Conservation (phyloP, 2,113 vertebrate species). For the Eptatretus burgeri region DNA sequence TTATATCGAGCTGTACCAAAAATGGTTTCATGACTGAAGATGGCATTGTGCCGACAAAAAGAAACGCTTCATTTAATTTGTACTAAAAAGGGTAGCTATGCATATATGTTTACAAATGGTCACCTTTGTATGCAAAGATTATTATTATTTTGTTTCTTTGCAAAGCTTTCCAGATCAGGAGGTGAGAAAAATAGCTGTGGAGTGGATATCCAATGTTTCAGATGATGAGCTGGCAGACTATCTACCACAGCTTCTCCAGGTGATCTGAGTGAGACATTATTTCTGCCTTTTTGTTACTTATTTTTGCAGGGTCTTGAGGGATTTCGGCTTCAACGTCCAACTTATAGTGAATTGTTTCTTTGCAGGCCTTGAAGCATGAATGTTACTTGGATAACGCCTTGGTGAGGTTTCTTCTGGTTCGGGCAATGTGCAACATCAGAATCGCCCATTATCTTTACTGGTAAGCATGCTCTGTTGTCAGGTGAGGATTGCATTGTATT, state of each 20-base stretch:
- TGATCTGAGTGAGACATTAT: constrained; percentile 12
- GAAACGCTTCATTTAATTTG: too few species aligned
- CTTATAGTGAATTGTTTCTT: constrained; percentile 10
- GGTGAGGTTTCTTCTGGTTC: constrained; percentile 48
- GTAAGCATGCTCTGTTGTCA: constrained; percentile 19
- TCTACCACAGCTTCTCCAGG: constrained; percentile 84
- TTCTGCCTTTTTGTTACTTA: too few species aligned
- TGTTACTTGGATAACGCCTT: constrained; percentile 58
- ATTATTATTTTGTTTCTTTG: neutral
- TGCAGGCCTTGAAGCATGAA: constrained; percentile 67
- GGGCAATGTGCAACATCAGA: constrained; percentile 52
- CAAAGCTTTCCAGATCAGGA: constrained; percentile 67
- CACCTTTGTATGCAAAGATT: too few species aligned
- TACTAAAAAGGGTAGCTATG: too few species aligned
- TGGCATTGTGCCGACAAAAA: too few species aligned
- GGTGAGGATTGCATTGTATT: too few species aligned
- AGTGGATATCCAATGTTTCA: constrained; percentile 51
- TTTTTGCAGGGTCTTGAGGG: too few species aligned
- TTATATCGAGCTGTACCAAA: too few species aligned
- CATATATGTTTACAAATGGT: too few species aligned
- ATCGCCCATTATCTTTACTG: constrained; percentile 70
- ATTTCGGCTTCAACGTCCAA: neutral
- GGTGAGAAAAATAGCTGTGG: constrained; percentile 43
- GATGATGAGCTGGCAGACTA: constrained; percentile 73
- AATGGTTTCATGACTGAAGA: too few species aligned